Conservation (phyloP, 2,888 invertebrate genomes). For the Altica lythri region DNA sequence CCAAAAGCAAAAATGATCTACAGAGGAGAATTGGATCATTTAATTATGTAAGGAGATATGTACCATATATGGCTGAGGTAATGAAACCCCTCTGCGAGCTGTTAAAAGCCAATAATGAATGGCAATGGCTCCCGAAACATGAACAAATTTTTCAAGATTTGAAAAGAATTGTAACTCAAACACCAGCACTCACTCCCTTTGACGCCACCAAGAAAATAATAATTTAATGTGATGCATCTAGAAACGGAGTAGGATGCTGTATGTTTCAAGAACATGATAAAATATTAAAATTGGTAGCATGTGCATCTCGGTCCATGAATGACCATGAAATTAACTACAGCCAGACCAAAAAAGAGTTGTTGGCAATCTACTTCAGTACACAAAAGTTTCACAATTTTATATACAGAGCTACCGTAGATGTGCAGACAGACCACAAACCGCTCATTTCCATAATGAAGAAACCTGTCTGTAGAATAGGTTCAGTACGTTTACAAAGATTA, state of each 20-base stretch:
- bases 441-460: conserved; percentile 36
- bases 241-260: background rate
- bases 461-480: conserved; percentile 33
- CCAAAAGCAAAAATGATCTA: too few species aligned
- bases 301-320: background rate
- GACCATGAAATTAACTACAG: background rate
- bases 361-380: conserved; percentile 30
- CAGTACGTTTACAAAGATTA: conserved; percentile 23
- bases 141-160: too few species aligned
- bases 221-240: background rate
- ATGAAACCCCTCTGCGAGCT: too few species aligned
- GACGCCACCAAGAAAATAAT: too few species aligned
- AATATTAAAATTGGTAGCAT: background rate
- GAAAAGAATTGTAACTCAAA: too few species aligned
- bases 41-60: too few species aligned
- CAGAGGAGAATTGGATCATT: too few species aligned
- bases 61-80: too few species aligned
- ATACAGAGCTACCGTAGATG: conserved; percentile 28
- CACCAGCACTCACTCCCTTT: too few species aligned
- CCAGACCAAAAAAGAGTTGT: background rate
- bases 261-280: background rate
- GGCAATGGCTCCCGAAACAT: too few species aligned
- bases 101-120: too few species aligned
- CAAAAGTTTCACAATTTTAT: conserved; percentile 37
- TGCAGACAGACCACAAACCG: conserved; percentile 36